Evolutionary conservation across 2,888 invertebrate species (phyloP).

Genomic region (Eristalis tenax): DNA sequence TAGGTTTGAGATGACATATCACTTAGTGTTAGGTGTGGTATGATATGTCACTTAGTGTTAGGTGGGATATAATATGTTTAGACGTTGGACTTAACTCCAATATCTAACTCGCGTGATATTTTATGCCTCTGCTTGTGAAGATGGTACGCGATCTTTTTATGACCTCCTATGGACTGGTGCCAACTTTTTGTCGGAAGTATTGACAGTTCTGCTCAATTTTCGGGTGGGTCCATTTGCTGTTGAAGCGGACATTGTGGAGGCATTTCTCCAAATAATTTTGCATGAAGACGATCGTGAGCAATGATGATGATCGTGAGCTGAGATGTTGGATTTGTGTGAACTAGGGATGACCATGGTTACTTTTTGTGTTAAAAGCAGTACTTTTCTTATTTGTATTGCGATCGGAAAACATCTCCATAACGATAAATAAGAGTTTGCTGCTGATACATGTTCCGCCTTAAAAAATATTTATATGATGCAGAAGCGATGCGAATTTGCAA

Average conservation of each 20-base stretch:
- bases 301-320: too few species aligned
- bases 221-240: not conserved
- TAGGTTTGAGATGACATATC: too few species aligned
- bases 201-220: slow-evolving; percentile 17
- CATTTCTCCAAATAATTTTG: too few species aligned
- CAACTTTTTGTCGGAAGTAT: slow-evolving; percentile 13
- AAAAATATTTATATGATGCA: not conserved
- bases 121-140: slow-evolving; percentile 8
- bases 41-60: too few species aligned
- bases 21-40: too few species aligned
- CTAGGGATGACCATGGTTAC: not conserved
- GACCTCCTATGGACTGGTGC: slow-evolving; percentile 14
- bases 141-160: slow-evolving; percentile 1
- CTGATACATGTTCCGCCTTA: not conserved
- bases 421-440: not conserved
- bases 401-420: not conserved
- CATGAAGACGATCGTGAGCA: too few species aligned
- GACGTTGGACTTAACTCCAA: too few species aligned
- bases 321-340: too few species aligned
- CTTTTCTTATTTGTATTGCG: not conserved
- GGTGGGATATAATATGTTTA: too few species aligned
- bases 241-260: too few species aligned
- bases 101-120: too few species aligned
- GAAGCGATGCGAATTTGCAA: too few species aligned
- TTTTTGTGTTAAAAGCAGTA: not conserved